Percentiles rank a stretch among this genome's conserved stretches.
Evolutionary conservation across 1,140 invertebrate genomes (phyloP).

Genomic region (Zaprionus gabonicus): DNA sequence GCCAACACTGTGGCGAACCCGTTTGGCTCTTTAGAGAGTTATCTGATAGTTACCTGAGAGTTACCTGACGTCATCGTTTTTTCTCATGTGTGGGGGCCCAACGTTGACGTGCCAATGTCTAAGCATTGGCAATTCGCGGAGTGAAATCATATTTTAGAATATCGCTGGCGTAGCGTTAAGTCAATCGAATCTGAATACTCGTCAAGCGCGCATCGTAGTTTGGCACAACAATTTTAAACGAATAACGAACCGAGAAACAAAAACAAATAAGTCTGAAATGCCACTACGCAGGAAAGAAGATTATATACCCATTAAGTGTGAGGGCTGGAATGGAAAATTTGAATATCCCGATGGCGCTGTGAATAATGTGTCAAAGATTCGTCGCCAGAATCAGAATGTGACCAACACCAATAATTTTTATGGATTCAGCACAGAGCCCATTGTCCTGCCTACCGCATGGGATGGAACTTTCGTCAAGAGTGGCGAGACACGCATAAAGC

Average conservation of each 20-base stretch:
- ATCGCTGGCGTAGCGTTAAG: slow-evolving; percentile 28
- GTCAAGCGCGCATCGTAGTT: slow-evolving; percentile 28
- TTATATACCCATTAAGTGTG: slow-evolving; percentile 83
- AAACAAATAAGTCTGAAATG: slow-evolving; percentile 41
- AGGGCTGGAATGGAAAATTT: slow-evolving; percentile 84
- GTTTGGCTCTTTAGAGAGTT: slow-evolving; percentile 30
- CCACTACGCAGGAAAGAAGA: slow-evolving; percentile 73
- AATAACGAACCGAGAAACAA: slow-evolving; percentile 3
- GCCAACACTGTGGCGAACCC: neutral
- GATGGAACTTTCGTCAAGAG: slow-evolving; percentile 79
- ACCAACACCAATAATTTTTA: slow-evolving; percentile 83
- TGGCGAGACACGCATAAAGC: slow-evolving; percentile 65
- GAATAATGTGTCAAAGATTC: slow-evolving; percentile 79
- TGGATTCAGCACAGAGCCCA: slow-evolving; percentile 73
- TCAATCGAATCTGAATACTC: slow-evolving; percentile 70
- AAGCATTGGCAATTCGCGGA: slow-evolving; percentile 35
- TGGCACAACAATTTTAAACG: neutral
- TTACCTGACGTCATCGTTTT: slow-evolving; percentile 6
- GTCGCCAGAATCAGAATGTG: slow-evolving; percentile 76
- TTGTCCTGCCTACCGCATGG: slow-evolving; percentile 75
- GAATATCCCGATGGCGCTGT: slow-evolving; percentile 69
- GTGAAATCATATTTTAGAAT: slow-evolving; percentile 82
- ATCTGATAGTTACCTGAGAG: slow-evolving; percentile 2
- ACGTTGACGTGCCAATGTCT: slow-evolving; percentile 33
- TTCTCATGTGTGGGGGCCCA: slow-evolving; percentile 5